Percentiles rank a stretch among this genome's conserved stretches.
phyloP scores from a whole-genome alignment of 1,140 invertebrate genomes.

The Polypedilum vanderplanki region DNA sequence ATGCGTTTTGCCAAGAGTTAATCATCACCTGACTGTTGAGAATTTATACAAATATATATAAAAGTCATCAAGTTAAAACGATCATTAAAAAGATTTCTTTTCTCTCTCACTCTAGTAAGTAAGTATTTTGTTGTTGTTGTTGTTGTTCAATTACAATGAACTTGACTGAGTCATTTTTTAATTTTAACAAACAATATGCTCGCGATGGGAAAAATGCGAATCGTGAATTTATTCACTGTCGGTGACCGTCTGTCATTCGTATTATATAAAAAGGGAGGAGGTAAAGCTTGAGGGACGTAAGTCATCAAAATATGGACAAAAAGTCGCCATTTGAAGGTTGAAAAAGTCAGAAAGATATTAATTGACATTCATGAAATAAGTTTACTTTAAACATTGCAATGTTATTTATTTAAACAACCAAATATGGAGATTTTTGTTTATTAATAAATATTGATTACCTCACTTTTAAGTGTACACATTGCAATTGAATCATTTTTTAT shows the following conservation, averaged over 20 bases:
- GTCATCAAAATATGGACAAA: neutral
- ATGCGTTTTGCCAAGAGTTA: neutral
- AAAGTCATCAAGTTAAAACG: neutral
- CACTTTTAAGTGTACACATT: too few relatives aligned
- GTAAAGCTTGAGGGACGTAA: neutral
- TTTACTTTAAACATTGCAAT: neutral
- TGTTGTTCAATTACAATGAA: slow-evolving; percentile 14
- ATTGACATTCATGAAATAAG: neutral
- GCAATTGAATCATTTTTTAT: too few relatives aligned
- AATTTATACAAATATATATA: neutral
- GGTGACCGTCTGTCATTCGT: neutral
- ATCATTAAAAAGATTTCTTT: neutral
- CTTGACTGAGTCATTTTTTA: slow-evolving; percentile 11
- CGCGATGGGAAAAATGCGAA: neutral
- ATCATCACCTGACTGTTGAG: neutral
- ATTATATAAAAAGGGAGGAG: neutral
- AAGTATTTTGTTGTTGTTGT: too few relatives aligned
- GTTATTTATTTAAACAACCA: slow-evolving; percentile 8
- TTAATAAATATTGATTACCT: neutral
- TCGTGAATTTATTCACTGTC: neutral
- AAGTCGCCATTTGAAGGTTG: neutral
- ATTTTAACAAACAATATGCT: neutral
- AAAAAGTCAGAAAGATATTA: neutral
- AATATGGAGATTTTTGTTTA: neutral
- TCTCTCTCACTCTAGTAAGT: neutral